Base-by-base conservation (phyloP, 2,113 vertebrate species). In the Ptilonorhynchus violaceus region DNA sequence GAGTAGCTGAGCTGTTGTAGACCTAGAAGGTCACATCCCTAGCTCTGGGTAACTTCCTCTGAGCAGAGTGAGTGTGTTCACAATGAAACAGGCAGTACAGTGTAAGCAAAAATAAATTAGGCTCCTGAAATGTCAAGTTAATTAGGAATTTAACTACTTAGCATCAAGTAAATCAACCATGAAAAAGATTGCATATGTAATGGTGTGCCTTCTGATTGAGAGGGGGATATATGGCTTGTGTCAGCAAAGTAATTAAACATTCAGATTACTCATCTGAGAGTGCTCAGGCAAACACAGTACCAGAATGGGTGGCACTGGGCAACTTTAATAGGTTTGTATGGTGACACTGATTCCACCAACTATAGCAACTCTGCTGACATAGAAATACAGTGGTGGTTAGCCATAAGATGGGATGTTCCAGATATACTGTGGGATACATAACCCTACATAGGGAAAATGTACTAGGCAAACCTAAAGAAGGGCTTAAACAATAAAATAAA, bases 91-190 rank as follows among this genome's bases (percentile, higher is more conserved):
- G 50, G 37, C 67, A 91, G 50, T 33, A 74, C n/a, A 69, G 55
- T 3, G 1, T 50, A 88, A 77, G 68, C 33, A 92, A 92, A 97
- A 95, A 74, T 55, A 93, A 94, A 94, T 53, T 42, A 62, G 18
- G 55, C 41, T 80, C 76, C 55, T 70, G 72, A 94, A 97, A 93
- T 59, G 50, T 92, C 91, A 93, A 88, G 78, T 74, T 96, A 93
- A 91, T 95, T 83, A 83, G 68, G 83, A 96, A 77, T 92, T 73
- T 77, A 91, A 88, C 67, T 86, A 84, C 86, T 50, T 59, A 74
- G 41, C 63, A 77, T 92, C 75, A 92, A 88, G 75, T 33, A 90
- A 96, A 88, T 88, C 84, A 95, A 88, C 77, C 52, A 31, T 8
- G 47, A 79, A 63, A 95, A 88, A 92, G 59, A 86, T 7, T 2